Evolutionary conservation across 2,888 invertebrate species (phyloP).

Genomic region (Dysmachus trigonus): DNA sequence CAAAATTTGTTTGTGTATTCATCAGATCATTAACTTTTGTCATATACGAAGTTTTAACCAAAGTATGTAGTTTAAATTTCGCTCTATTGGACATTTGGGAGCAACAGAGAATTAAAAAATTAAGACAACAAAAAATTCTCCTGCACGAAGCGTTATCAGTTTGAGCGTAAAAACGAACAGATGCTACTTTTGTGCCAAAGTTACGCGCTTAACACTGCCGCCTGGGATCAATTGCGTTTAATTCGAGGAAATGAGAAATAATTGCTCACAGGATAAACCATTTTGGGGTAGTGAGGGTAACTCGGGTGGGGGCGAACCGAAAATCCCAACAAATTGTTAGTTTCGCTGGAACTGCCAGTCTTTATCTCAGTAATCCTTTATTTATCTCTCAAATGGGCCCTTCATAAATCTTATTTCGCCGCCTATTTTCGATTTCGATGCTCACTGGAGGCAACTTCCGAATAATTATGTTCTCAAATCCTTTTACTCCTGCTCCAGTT

Average conservation of each 20-base stretch:
- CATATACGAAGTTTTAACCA: neutral
- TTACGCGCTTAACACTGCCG: neutral
- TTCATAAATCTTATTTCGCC: slow-evolving; percentile 17
- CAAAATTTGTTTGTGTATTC: too few species aligned
- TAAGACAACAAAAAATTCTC: neutral
- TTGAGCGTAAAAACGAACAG: neutral
- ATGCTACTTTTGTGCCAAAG: neutral
- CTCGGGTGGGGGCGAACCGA: neutral
- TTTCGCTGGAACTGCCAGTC: neutral
- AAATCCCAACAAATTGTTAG: neutral
- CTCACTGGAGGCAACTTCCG: slow-evolving; percentile 14
- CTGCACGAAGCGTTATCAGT: neutral
- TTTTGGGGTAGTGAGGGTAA: neutral
- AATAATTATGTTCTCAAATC: slow-evolving; percentile 20
- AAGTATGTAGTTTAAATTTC: neutral
- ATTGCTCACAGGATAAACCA: slow-evolving; percentile 4
- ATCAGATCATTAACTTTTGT: neutral
- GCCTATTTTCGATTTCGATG: slow-evolving; percentile 20
- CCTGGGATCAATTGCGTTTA: slow-evolving; percentile 7
- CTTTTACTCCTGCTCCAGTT: slow-evolving; percentile 6
- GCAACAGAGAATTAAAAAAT: neutral
- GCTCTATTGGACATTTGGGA: neutral
- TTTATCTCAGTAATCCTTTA: slow-evolving; percentile 21
- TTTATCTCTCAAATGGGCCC: slow-evolving; percentile 21
- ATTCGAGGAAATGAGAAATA: slow-evolving; percentile 22